phyloP scores from a whole-genome alignment of 1,140 invertebrate species.

The Capitella teleta region DNA sequence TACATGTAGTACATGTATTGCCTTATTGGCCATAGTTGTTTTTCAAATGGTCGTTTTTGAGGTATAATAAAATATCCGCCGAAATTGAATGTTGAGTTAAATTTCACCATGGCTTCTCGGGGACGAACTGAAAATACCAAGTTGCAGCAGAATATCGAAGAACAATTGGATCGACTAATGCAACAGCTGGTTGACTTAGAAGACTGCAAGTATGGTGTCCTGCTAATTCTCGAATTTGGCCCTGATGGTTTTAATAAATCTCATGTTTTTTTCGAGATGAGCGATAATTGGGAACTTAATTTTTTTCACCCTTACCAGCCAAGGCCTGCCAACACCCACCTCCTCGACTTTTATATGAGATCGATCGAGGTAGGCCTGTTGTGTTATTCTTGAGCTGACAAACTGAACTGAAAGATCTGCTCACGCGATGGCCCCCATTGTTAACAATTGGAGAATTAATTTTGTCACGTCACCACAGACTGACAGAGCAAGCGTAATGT shows the following conservation, averaged over 20 bases:
- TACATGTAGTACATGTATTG: no score
- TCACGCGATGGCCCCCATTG: background rate
- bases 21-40: no score
- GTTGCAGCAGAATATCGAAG: conserved; percentile 57
- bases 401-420: background rate
- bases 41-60: no score
- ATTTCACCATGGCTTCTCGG: conserved; percentile 33
- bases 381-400: background rate
- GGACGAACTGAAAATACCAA: conserved; percentile 49
- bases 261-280: background rate
- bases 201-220: conserved; percentile 51
- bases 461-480: background rate
- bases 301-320: background rate
- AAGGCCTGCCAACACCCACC: background rate
- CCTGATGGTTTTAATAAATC: background rate
- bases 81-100: no score
- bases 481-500: background rate
- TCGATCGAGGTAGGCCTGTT: background rate
- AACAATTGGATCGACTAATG: conserved; percentile 59
- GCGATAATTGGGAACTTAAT: background rate
- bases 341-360: background rate
- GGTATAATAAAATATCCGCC: no score
- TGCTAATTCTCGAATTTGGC: background rate
- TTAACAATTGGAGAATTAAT: background rate
- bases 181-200: conserved; percentile 63